phyloP scores from a whole-genome alignment of 35 echinoderm and acorn worm species.

The Lytechinus pictus region DNA sequence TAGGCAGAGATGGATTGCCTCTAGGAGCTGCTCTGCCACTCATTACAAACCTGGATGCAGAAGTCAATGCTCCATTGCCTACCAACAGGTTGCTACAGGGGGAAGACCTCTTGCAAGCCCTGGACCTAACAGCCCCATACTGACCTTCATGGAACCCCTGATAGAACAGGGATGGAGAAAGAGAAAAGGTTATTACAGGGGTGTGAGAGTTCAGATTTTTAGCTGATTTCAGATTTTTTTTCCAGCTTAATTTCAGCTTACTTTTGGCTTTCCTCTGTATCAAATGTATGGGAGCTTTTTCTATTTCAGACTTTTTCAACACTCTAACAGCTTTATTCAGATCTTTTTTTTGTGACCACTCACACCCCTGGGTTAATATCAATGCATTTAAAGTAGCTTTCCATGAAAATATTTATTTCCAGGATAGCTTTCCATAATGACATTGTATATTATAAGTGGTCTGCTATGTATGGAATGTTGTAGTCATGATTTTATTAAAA shows the following conservation, averaged over 20 bases:
- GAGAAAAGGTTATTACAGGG: background rate
- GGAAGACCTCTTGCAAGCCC: slow-evolving; percentile 61
- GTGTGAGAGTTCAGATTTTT: too few species aligned
- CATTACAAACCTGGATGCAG: slow-evolving; percentile 61
- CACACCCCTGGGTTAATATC: too few species aligned
- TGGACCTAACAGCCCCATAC: slow-evolving; percentile 49
- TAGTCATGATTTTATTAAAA: background rate
- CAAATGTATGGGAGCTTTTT: too few species aligned
- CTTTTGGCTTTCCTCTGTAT: too few species aligned
- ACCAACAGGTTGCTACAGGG: slow-evolving; percentile 66
- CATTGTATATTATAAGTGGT: background rate
- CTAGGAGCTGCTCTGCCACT: background rate
- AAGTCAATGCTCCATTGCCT: slow-evolving; percentile 68
- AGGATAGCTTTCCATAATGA: background rate
- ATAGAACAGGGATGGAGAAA: background rate
- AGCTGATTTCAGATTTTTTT: too few species aligned
- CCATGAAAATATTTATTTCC: background rate
- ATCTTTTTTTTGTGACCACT: too few species aligned
- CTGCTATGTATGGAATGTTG: background rate
- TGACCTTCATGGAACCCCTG: slow-evolving; percentile 8
- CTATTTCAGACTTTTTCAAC: too few species aligned
- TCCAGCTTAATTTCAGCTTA: too few species aligned
- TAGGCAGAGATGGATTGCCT: background rate
- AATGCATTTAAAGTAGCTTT: background rate
- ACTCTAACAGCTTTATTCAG: too few species aligned